phyloP scores from a whole-genome alignment of 2,113 vertebrate species.

The Onychostruthus taczanowskii region DNA sequence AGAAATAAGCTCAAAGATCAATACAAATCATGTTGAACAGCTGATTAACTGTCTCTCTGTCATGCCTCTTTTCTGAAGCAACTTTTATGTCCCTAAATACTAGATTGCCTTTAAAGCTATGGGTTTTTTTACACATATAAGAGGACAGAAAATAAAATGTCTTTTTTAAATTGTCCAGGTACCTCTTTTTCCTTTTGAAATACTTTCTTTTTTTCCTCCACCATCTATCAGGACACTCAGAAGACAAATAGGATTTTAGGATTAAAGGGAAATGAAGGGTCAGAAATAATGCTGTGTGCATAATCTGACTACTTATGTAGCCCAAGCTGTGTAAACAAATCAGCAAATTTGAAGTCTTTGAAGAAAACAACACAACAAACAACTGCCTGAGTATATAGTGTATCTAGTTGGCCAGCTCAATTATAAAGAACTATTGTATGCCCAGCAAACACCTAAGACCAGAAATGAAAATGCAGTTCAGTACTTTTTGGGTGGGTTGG shows the following conservation, averaged over 20 bases:
- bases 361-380: background rate
- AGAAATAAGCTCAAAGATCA: background rate
- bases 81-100: background rate
- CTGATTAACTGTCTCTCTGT: background rate
- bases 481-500: background rate
- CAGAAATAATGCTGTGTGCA: background rate
- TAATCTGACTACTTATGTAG: background rate
- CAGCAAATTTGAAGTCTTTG: background rate
- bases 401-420: background rate
- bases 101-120: background rate
- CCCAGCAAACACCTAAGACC: background rate
- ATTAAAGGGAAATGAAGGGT: background rate
- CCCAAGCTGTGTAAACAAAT: slow-evolving; percentile 29
- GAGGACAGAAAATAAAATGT: background rate
- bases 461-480: background rate
- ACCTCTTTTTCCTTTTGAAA: background rate
- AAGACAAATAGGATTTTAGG: slow-evolving; percentile 5
- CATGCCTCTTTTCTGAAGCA: background rate
- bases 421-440: background rate
- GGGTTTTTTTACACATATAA: fast-evolving
- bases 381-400: background rate
- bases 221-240: background rate
- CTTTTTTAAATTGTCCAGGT: background rate
- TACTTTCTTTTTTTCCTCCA: background rate
- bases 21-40: background rate